Base-by-base conservation (phyloP, 2,113 vertebrate species). In the Macrotus californicus region DNA sequence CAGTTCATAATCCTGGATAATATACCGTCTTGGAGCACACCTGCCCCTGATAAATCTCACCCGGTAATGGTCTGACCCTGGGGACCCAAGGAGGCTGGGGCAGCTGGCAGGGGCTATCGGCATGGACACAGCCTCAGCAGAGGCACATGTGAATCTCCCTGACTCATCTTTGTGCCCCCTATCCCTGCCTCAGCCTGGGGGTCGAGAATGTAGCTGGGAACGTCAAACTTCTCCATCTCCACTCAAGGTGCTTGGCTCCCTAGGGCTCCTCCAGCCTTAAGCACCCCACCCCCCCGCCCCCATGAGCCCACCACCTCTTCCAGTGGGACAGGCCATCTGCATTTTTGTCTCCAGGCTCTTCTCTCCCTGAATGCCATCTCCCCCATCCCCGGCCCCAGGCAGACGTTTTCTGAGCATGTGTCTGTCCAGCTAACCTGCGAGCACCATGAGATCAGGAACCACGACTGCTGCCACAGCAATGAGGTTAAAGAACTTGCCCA, bases 1-100 rank as follows among this genome's bases (percentile, higher is more conserved):
- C 98, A 99, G 98, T 98, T 98, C 98, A 99, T 99, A 99, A 99
- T 99, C 98, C 98, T 98, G 98, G 98, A 98, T 98, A 98, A 99
- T 98, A 98, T 98, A 98, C 98, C 97, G 95, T 98, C 98, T 97
- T 95, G 97, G 97, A 97, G 98, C 98, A 98, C 98, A 98, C 98
- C 98, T 98, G 98, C 98, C 98, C 96, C 96, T 98, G 98, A 98
- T 99, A 98, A 98, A 98, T 99, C 98, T 98, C 95, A 5, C 96
- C 98, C 98, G n/a, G 82, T 99, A 98, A 98, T 98, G 97, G 98
- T 97, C 96, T 98, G 98, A 98, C 98, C 98, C 98, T 92, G 96
- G 98, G 82, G 94, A 97, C 96, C 97, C 56, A 7, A 56, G 88
- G 96, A 94, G 91, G 95, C 93, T 97, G 97, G 98, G 98, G 97